A percentile compares a stretch with the other conserved stretches of the same genome.
phyloP scores from a whole-genome alignment of 2,113 vertebrate genomes.

The Plectropomus leopardus region DNA sequence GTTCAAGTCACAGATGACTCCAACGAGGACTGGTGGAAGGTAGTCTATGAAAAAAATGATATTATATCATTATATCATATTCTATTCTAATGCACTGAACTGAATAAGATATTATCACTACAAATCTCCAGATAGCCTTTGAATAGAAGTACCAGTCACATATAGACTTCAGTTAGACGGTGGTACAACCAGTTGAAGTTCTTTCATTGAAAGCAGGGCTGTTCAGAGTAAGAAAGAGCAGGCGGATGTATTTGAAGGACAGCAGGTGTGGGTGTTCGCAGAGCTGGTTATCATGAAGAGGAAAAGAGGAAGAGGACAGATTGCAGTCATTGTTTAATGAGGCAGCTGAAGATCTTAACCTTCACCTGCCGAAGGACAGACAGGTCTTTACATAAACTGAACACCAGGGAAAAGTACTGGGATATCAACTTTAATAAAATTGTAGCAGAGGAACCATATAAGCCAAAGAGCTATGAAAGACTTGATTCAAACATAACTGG shows the following conservation, averaged over 20 bases:
- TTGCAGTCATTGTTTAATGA: slow-evolving; percentile 44
- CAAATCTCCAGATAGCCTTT: slow-evolving; percentile 8
- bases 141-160: background rate
- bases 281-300: slow-evolving; percentile 41
- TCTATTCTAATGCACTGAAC: background rate
- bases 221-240: slow-evolving; percentile 24
- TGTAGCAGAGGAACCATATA: background rate
- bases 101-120: slow-evolving; percentile 13
- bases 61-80: too few relatives aligned
- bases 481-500: too few relatives aligned
- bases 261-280: slow-evolving; percentile 42
- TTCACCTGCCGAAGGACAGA: slow-evolving; percentile 52
- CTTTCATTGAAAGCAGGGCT: slow-evolving; percentile 27
- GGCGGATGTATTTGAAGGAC: slow-evolving; percentile 40
- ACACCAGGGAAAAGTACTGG: background rate
- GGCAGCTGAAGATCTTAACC: slow-evolving; percentile 42
- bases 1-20: slow-evolving; percentile 93
- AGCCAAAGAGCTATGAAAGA: too few relatives aligned
- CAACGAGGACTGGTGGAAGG: slow-evolving; percentile 97
- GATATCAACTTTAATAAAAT: background rate
- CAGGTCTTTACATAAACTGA: slow-evolving; percentile 9
- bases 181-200: slow-evolving; percentile 6
- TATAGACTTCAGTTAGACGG: background rate
- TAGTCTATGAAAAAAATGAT: slow-evolving; percentile 63
- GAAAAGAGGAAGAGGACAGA: slow-evolving; percentile 38